phyloP scores from a whole-genome alignment of 1,140 invertebrate species.

The Eurosta solidaginis region DNA sequence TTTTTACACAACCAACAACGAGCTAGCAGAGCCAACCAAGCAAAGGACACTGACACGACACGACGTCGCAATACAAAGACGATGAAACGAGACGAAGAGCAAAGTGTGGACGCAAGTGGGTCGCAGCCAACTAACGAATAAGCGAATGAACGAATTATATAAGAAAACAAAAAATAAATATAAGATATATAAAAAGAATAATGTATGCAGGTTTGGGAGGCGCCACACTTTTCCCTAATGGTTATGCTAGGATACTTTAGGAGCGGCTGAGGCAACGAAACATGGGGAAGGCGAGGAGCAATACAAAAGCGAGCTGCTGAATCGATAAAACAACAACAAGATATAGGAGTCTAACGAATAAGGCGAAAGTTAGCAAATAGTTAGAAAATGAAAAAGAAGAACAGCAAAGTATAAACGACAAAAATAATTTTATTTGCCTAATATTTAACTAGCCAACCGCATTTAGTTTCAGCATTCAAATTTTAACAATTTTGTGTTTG shows the following conservation, averaged over 20 bases:
- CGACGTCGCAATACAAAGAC: not conserved
- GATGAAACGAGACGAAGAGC: not conserved
- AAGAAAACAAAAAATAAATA: conserved; percentile 28
- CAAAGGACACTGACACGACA: conserved; percentile 55
- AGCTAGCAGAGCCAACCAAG: no score
- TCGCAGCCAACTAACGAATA: not conserved
- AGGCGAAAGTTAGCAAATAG: not conserved
- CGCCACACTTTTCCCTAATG: not conserved
- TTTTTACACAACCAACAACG: conserved; percentile 42
- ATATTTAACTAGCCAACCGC: not conserved
- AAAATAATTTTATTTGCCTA: not conserved
- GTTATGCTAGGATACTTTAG: no score
- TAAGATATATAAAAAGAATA: not conserved
- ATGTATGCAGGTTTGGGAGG: not conserved
- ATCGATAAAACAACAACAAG: not conserved
- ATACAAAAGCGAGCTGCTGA: not conserved
- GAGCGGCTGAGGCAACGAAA: no score
- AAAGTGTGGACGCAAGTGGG: conserved; percentile 1
- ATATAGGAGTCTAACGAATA: not conserved
- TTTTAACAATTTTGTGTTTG: not conserved
- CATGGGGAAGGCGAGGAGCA: not conserved
- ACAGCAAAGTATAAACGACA: not conserved
- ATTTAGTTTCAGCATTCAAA: not conserved
- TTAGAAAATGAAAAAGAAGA: not conserved
- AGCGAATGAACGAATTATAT: not conserved